Evolutionary conservation across 2,113 vertebrate genomes (phyloP).

Genomic region (Scytalopus superciliaris): DNA sequence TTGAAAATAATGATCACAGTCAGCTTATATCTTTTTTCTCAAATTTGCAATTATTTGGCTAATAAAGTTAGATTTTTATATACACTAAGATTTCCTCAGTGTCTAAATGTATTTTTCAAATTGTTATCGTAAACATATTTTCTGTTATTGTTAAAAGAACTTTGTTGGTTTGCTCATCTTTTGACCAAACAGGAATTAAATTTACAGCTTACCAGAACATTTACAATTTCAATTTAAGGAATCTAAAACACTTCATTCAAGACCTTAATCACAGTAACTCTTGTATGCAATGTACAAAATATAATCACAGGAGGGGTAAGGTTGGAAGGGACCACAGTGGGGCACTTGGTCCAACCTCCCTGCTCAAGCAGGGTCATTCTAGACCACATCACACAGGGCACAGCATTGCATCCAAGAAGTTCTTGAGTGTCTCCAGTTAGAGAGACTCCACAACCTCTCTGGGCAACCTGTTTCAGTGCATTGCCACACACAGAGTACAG

Average conservation of each 20-base stretch:
- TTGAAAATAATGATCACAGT: neutral
- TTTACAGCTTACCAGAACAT: neutral
- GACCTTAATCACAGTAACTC: rapidly evolving
- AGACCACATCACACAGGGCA: neutral
- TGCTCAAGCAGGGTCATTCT: neutral
- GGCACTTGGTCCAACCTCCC: neutral
- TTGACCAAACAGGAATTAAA: neutral
- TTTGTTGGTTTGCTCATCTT: neutral
- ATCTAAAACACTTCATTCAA: neutral
- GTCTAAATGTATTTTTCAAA: neutral
- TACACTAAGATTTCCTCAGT: neutral
- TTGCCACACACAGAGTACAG: neutral
- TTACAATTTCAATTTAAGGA: neutral
- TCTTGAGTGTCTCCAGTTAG: neutral
- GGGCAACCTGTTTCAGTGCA: neutral
- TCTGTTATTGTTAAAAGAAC: neutral
- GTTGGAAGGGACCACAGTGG: neutral
- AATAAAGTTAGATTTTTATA: neutral
- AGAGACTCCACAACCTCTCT: neutral
- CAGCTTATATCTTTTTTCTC: neutral
- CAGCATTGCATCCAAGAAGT: neutral
- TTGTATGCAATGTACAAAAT: neutral
- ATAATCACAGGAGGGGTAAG: neutral
- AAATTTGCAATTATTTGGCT: neutral
- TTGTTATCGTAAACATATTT: neutral